Base-by-base conservation (phyloP, 2,888 invertebrate genomes). In the Nesidiocoris tenuis region DNA sequence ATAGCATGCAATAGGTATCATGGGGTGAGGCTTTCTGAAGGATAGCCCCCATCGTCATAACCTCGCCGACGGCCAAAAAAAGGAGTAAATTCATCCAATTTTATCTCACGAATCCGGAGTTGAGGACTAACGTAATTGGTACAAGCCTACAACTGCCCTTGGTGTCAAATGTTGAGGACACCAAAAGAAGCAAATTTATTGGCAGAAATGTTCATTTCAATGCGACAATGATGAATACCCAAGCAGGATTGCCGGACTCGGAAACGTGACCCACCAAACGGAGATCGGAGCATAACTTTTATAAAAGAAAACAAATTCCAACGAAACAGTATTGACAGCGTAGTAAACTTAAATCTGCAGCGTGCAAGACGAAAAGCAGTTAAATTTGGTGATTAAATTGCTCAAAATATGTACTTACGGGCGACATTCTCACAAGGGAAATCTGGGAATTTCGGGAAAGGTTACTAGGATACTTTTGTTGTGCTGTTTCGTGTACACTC, bases 371-470 rank as follows among this genome's bases (percentile, higher is more conserved):
- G 17, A 39, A 59, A 59, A 3, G 3, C 7, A 59, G n/a, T 59
- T 59, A 59, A 59, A 59, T n/a, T 59, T 59, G 5, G 59, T 59
- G 17, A n/a, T 16, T 59, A 59, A 59, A 59, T 3, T 18, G 68
- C 25, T 22, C 25, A 19, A 12, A 2, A 22, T 39, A 22, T 56
- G 18, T 67, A 78, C 78, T 78, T 72, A 79, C 79, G 70, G 79
- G 79, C 76, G 79, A 75, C 79, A 79, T 79, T 72, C 54, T 71
- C 55, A 39, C 39, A 56, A 24, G n/a, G n/a, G n/a, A n/a, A n/a
- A 39, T 39, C 5, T 7, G 39, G 39, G 12, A 7, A 12, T 39
- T 7, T 39, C 3, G 39, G 39, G 39, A 39, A 39, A 39, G 39
- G 39, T 39, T 39, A 19, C 56, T 22, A 54, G 19, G 55, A 54